phyloP scores from a whole-genome alignment of 2,797 vertebrate genomes.

The Eulemur albifrons region DNA sequence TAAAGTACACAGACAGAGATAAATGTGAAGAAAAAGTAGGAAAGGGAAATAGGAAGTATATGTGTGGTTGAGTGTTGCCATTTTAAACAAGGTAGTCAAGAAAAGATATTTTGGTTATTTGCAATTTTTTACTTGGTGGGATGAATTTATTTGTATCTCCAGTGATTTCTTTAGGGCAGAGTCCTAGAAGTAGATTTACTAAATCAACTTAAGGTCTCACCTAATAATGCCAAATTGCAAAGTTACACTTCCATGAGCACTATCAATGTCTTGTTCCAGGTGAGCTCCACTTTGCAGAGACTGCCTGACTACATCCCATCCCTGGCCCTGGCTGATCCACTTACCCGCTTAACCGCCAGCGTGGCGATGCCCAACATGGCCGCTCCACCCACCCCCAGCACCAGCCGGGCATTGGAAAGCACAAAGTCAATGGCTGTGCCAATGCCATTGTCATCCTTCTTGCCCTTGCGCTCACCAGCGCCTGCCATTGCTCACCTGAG shows the following conservation, averaged over 20 bases:
- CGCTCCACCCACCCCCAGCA: conserved; percentile 96
- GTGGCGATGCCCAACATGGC: conserved; percentile 98
- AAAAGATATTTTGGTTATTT: not conserved
- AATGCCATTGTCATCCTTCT: conserved; percentile 96
- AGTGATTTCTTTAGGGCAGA: not conserved
- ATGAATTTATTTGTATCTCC: not conserved
- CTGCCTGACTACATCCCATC: not conserved
- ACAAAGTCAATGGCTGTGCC: conserved; percentile 97
- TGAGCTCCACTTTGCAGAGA: not conserved
- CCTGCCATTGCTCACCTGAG: conserved; percentile 90
- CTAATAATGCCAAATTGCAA: not conserved
- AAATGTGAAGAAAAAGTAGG: not conserved
- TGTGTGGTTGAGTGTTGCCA: not conserved
- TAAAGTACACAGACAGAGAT: not conserved
- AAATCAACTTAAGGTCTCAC: not conserved
- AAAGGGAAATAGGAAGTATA: not conserved
- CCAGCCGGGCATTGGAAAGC: conserved; percentile 97
- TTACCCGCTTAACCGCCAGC: conserved; percentile 95
- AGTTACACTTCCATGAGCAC: not conserved
- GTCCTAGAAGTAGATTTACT: not conserved
- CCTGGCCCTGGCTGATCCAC: conserved; percentile 29
- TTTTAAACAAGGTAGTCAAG: not conserved
- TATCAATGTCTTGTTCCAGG: not conserved
- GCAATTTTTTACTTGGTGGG: not conserved
- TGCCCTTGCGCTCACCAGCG: conserved; percentile 92